Base-by-base conservation (phyloP, 2,888 invertebrate species). In the Platypus cylindrus region DNA sequence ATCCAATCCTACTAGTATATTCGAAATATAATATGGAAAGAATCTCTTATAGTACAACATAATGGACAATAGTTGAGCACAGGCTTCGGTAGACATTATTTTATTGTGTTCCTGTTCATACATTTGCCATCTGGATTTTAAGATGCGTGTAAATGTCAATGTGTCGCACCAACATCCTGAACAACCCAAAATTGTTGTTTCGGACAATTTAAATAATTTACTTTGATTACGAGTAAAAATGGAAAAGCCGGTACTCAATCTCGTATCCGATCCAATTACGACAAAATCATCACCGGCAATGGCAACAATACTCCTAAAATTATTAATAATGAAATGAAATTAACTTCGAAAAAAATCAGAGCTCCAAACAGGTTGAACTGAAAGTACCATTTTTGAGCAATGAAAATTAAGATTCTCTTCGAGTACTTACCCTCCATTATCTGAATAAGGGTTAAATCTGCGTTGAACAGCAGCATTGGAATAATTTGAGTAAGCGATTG, bases 161-260 rank as follows among this genome's bases (percentile, higher is more conserved):
- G 89, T 86, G 64, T 98, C 98, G 54, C 95, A 94, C 87, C 97
- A 95, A 62, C 97, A 98, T 13, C 97, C 97, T 14, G 89, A 78
- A 36, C 89, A 87, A 1, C 89, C 94, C n/a, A 98, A 66, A 22
- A 97, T 80, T 1, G 93, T 91, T 30, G 72, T 74, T 1, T 77
- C 66, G 0, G 90, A 84, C 48, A 95, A 62, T 45, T 73, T 67
- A 54, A 90, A 90, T 7, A 93, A 65, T 61, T 95, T 95, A 45
- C 83, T 78, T 56, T 89, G 86, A 36, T 87, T 75, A 23, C 94
- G 71, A 0, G 90, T 84, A 53, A 86, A 83, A 53, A 95, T 94
- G 3, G 80, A 78, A 61, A 82, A 94, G 1, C 93, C 94, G 41
- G 84, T 74, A 59, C 86, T 89, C 25, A 97, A 71, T 47, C 97